These are phyloP conservation scores for Macrotrachela quadricornifera DNA, from an alignment of 1,140 invertebrate species.

Conservation along the genomic window DNA sequence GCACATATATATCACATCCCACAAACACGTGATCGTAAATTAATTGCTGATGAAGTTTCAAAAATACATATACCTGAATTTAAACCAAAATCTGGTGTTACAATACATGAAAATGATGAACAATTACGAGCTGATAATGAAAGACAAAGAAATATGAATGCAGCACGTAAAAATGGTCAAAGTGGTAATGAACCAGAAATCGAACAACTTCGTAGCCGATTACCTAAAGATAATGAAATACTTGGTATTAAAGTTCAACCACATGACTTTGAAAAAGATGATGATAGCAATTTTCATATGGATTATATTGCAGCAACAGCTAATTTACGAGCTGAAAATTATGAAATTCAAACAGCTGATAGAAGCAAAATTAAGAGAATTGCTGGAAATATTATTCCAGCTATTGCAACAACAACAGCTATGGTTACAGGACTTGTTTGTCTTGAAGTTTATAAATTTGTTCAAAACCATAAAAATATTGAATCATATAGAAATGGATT, in stretches of 20 bases:
- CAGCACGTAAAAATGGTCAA: too few species aligned
- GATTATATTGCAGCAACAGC: slow-evolving; percentile 94
- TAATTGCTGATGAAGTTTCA: too few species aligned
- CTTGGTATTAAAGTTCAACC: slow-evolving; percentile 46
- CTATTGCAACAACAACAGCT: slow-evolving; percentile 92
- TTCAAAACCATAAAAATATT: slow-evolving; percentile 33
- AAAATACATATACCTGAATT: slow-evolving; percentile 53
- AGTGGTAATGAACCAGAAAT: too few species aligned
- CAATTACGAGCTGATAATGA: too few species aligned
- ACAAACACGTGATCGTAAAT: slow-evolving; percentile 8
- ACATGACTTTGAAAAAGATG: slow-evolving; percentile 94
- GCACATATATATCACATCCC: slow-evolving; percentile 67
- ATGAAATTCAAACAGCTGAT: slow-evolving; percentile 77
- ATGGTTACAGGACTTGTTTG: slow-evolving; percentile 80
- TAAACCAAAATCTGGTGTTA: slow-evolving; percentile 69
- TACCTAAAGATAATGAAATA: too few species aligned
- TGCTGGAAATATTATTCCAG: slow-evolving; percentile 94
- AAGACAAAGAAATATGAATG: too few species aligned
- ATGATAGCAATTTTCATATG: slow-evolving; percentile 91
- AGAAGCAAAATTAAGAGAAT: slow-evolving; percentile 88
- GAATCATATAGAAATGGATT: slow-evolving; percentile 87
- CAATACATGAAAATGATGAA: slow-evolving; percentile 80
- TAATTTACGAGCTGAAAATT: slow-evolving; percentile 84
- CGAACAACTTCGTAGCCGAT: too few species aligned
- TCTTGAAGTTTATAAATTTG: slow-evolving; percentile 68